Conservation (phyloP, 1,140 invertebrate genomes). For the Hetaerina americana region DNA sequence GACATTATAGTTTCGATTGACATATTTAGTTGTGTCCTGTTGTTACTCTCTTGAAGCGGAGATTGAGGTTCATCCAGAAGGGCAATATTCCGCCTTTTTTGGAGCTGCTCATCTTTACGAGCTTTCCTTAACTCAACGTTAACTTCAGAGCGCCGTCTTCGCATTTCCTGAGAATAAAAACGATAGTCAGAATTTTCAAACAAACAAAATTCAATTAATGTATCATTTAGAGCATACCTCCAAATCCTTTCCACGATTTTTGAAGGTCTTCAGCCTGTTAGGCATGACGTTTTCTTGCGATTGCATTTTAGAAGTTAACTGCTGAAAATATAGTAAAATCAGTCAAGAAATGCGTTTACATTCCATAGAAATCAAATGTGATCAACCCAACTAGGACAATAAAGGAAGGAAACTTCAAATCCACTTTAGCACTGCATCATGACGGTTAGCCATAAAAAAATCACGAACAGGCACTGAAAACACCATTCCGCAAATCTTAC, state of each 20-base stretch:
- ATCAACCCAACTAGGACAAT: not conserved
- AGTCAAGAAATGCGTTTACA: not conserved
- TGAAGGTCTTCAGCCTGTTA: slow-evolving; percentile 26
- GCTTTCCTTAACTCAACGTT: slow-evolving; percentile 84
- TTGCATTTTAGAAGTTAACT: slow-evolving; percentile 13
- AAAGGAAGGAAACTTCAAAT: not conserved
- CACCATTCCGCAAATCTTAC: not conserved
- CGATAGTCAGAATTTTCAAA: not conserved
- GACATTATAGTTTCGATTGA: slow-evolving; percentile 24
- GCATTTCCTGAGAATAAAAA: slow-evolving; percentile 52
- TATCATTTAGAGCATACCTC: slow-evolving; percentile 23
- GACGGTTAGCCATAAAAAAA: not conserved
- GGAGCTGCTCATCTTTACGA: slow-evolving; percentile 88
- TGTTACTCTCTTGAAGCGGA: slow-evolving; percentile 38
- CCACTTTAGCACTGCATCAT: not conserved
- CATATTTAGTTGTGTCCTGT: slow-evolving; percentile 22
- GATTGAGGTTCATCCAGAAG: slow-evolving; percentile 32
- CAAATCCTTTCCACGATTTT: slow-evolving; percentile 32
- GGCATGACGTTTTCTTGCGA: slow-evolving; percentile 18
- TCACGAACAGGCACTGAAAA: not conserved
- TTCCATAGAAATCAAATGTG: not conserved
- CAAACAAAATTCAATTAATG: slow-evolving; percentile 2
- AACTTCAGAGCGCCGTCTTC: slow-evolving; percentile 73
- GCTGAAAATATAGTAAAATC: too few relatives aligned
- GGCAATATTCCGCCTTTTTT: slow-evolving; percentile 80